These are phyloP conservation scores for Nephrotoma guestfalica DNA, from an alignment of 2,888 invertebrate genomes.

Conservation along the genomic window DNA sequence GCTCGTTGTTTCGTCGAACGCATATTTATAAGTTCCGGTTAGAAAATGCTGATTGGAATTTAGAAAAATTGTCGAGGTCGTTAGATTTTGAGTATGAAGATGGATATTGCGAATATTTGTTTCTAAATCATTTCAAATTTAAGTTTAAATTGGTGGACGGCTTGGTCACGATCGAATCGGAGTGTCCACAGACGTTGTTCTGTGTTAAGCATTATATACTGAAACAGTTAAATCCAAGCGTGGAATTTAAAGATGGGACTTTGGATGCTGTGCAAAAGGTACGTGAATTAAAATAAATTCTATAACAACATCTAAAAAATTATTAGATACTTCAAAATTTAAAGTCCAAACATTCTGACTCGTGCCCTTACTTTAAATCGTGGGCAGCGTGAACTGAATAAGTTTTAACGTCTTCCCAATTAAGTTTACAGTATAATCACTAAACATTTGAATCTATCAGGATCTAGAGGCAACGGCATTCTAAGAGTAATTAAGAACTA, in stretches of 20 bases:
- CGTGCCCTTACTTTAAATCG: too few relatives aligned
- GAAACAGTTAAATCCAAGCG: background rate
- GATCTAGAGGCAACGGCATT: too few relatives aligned
- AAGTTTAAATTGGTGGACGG: background rate
- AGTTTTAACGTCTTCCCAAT: too few relatives aligned
- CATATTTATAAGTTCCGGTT: background rate
- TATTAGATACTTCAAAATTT: too few relatives aligned
- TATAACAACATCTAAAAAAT: too few relatives aligned
- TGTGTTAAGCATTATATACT: background rate
- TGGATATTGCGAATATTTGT: background rate
- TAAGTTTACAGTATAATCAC: too few relatives aligned
- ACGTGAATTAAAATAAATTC: background rate
- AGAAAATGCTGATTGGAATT: background rate
- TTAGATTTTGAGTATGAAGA: background rate
- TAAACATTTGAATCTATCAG: too few relatives aligned
- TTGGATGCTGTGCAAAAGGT: background rate
- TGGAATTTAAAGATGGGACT: background rate
- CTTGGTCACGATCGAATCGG: background rate
- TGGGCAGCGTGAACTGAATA: too few relatives aligned
- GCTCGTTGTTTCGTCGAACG: too few relatives aligned
- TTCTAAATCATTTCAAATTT: background rate
- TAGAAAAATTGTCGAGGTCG: background rate
- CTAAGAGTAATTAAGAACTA: too few relatives aligned
- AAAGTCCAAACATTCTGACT: too few relatives aligned
- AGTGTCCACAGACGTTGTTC: background rate